Base-by-base conservation (phyloP, 2,888 invertebrate genomes). In the Folsomia manolachei region DNA sequence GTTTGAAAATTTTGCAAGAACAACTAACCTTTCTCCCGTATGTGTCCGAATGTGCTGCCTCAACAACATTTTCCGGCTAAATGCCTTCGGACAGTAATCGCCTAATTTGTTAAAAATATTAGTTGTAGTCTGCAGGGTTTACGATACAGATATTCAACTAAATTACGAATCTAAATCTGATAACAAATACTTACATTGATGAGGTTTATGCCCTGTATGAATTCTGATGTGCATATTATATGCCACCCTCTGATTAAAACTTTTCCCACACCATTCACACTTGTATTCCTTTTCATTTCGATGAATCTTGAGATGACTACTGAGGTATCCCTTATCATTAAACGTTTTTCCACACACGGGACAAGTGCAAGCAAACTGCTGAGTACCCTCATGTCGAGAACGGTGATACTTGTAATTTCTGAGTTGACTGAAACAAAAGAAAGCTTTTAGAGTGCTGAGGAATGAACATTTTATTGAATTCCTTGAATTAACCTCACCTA, bases 281-380 rank as follows among this genome's bases (percentile, higher is more conserved):
- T 77, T 69, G 61, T 79, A 79, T 71, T 81, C 81, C 71, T 81
- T 81, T 75, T 89, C 88, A 82, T 92, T 92, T 76, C 88, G 88
- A 84, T 93, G 93, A 79, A 93, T 93, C 85, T 93, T 93, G 90
- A 93, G 89, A 83, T 93, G 93, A 78, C 91, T 92, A 84, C 92
- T 92, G 11, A 93, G 86, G 83, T 93, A 93, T 51, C 73, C 78
- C 27, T 77, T 88, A 82, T 93, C 93, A 83, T 93, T 93, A 84
- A 93, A 93, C 79, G 89, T 89, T 84, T 93, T 93, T 26, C 92
- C 92, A 82, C 93, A 93, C 83, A 90, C 90, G 4, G 89, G 88
- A 81, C 90, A 90, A 4, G 88, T 88, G 19, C 90, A 89, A 0
- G 92, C 91, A 81, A 93, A 93, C 84, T 92, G 75, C 79, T 90